These are phyloP conservation scores for Arge pagana DNA, from an alignment of 2,888 invertebrate species.

Conservation along the genomic window DNA sequence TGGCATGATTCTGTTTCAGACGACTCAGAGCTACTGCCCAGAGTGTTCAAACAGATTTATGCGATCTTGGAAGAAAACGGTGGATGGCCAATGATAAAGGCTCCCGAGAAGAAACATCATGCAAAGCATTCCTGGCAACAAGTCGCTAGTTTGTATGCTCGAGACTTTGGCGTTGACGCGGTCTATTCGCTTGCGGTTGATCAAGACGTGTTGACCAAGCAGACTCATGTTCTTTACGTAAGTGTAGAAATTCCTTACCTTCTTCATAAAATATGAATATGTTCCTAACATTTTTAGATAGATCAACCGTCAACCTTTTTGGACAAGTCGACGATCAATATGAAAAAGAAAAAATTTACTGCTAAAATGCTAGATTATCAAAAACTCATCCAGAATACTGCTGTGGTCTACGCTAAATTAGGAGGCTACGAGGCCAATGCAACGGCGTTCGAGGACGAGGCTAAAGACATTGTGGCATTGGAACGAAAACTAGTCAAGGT, in stretches of 20 bases:
- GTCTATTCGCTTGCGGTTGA: conserved; percentile 9
- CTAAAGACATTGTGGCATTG: conserved; percentile 58
- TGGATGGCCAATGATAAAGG: conserved; percentile 32
- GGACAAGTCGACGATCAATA: conserved; percentile 1
- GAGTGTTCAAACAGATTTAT: conserved; percentile 65
- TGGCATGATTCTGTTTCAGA: no score
- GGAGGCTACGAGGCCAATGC: conserved; percentile 25
- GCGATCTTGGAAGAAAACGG: conserved; percentile 54
- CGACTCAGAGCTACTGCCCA: conserved; percentile 63
- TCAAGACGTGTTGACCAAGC: no score
- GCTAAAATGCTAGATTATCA: conserved; percentile 22
- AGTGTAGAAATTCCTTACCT: no score
- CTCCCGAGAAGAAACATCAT: conserved; percentile 38
- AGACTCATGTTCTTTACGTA: no score
- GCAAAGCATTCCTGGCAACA: conserved; percentile 16
- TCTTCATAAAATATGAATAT: no score
- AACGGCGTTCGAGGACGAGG: conserved; percentile 39
- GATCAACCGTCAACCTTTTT: conserved; percentile 16
- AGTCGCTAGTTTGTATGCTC: conserved; percentile 13
- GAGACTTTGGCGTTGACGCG: neutral
- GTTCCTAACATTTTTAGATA: conserved; percentile 4
- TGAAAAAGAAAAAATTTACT: neutral
- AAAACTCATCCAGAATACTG: conserved; percentile 29
- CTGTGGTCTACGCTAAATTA: conserved; percentile 34
- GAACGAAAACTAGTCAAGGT: conserved; percentile 61